Evolutionary conservation across 2,113 vertebrate species (phyloP).

Genomic region (Erythrolamprus reginae): DNA sequence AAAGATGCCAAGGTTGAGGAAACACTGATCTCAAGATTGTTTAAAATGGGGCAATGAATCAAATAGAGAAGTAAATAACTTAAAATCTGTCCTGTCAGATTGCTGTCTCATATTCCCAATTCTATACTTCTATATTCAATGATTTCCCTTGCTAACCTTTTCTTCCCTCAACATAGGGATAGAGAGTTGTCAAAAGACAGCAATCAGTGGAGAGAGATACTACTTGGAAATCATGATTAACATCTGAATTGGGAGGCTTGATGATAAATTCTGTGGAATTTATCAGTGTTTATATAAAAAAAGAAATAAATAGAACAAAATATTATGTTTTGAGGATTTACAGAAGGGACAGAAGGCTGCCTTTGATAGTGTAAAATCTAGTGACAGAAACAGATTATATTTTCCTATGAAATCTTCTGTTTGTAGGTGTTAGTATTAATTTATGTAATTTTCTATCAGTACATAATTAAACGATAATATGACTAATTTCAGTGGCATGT

Average conservation of each 20-base stretch:
- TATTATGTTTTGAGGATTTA: background rate
- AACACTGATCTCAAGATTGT: background rate
- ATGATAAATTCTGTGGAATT: background rate
- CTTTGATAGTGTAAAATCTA: background rate
- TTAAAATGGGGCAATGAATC: background rate
- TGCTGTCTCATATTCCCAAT: background rate
- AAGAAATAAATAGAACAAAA: background rate
- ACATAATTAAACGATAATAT: background rate
- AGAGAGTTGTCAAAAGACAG: background rate
- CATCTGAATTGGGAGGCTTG: background rate
- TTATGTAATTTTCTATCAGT: background rate
- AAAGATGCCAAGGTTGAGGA: background rate
- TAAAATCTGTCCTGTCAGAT: background rate
- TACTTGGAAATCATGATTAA: background rate
- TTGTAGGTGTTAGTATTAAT: background rate
- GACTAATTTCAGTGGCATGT: background rate
- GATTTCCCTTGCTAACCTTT: background rate
- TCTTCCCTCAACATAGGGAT: background rate
- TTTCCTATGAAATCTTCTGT: background rate
- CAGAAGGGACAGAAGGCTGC: background rate
- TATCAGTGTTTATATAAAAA: background rate
- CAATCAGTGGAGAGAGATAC: background rate
- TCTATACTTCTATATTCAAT: background rate
- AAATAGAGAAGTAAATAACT: background rate
- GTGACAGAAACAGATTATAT: background rate